Evolutionary conservation across 2,113 vertebrate species (phyloP).

Genomic region (Cairina moschata): DNA sequence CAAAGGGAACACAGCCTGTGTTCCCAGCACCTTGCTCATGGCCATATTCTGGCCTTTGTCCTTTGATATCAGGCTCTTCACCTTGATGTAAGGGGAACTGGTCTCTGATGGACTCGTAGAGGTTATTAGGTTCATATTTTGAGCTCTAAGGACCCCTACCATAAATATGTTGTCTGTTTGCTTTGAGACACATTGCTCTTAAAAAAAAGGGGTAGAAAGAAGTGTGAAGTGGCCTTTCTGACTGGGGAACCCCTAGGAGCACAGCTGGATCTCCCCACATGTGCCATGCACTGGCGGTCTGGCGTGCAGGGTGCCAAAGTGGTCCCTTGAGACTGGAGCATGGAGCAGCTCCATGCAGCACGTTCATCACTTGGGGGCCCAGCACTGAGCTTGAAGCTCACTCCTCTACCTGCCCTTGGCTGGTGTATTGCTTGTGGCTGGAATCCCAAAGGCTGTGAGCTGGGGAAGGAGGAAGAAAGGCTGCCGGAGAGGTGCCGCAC

Average conservation of each 20-base stretch:
- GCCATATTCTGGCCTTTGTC: neutral
- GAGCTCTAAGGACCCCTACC: neutral
- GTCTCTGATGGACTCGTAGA: neutral
- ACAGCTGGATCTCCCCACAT: neutral
- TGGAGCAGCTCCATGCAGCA: fast-evolving
- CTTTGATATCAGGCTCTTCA: neutral
- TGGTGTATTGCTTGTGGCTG: neutral
- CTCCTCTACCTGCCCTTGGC: neutral
- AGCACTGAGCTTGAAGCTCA: fast-evolving
- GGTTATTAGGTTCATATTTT: neutral
- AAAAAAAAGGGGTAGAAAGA: neutral
- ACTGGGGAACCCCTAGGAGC: neutral
- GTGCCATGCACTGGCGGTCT: too few species aligned
- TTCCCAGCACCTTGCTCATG: neutral
- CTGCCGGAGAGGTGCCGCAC: neutral
- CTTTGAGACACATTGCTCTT: neutral
- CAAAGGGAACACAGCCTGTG: neutral
- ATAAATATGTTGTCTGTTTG: neutral
- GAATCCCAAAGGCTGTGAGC: neutral
- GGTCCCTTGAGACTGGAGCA: neutral
- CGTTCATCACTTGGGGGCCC: fast-evolving
- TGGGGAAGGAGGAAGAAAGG: neutral
- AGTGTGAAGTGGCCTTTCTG: neutral
- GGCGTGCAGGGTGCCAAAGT: neutral
- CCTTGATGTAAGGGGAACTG: neutral